Evolutionary conservation across 2,888 invertebrate genomes (phyloP).

Genomic region (Poecilobothrus nobilitatus): DNA sequence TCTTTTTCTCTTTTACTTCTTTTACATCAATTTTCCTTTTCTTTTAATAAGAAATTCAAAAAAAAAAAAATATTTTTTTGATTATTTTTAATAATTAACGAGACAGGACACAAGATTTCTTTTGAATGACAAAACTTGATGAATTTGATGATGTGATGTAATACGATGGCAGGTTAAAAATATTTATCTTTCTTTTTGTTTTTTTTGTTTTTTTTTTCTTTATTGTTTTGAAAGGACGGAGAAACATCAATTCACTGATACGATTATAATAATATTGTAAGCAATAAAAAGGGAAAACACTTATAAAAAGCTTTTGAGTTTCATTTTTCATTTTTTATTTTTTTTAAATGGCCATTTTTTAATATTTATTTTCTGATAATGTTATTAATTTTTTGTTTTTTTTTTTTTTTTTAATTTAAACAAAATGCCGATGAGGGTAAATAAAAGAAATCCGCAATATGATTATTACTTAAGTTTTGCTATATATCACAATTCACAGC

Average conservation of each 20-base stretch:
- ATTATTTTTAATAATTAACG: slow-evolving; percentile 6
- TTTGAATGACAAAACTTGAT: neutral
- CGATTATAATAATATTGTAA: neutral
- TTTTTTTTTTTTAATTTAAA: neutral
- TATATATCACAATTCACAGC: no score
- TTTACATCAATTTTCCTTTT: neutral
- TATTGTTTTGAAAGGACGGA: neutral
- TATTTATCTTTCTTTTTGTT: neutral
- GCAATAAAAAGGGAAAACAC: slow-evolving; percentile 5
- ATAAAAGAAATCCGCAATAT: neutral
- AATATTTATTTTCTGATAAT: neutral
- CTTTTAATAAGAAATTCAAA: neutral
- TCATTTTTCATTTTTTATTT: neutral
- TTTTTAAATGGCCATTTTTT: slow-evolving; percentile 1
- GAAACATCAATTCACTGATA: neutral
- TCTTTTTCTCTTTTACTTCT: neutral
- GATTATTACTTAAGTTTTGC: neutral
- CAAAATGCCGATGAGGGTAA: neutral
- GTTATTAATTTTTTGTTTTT: neutral
- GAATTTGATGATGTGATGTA: no score
- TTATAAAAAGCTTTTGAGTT: neutral
- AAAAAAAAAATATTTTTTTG: neutral
- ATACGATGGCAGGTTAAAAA: neutral
- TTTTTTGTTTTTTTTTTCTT: neutral
- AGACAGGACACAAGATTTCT: slow-evolving; percentile 4